Percentiles rank a stretch among this genome's conserved stretches.
Evolutionary conservation across 2,888 invertebrate species (phyloP).

Genomic region (Amblyteles armatorius): DNA sequence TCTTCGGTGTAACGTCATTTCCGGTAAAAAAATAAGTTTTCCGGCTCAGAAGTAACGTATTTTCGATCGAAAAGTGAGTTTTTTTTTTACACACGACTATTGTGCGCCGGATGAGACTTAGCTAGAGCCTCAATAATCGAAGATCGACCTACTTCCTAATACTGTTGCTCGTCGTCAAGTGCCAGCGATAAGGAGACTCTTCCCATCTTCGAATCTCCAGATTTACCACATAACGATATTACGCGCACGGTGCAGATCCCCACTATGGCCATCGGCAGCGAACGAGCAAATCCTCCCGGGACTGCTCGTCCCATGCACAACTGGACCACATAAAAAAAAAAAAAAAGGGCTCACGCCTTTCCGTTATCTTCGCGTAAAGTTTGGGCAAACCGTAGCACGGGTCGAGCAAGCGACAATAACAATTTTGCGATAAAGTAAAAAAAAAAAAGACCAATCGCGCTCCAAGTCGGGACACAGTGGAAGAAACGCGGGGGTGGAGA

Average conservation of each 20-base stretch:
- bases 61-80: neutral
- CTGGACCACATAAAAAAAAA: neutral
- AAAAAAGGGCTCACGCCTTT: neutral
- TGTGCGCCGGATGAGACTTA: neutral
- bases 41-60: neutral
- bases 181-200: neutral
- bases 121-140: neutral
- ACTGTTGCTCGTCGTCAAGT: neutral
- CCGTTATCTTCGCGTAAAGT: neutral
- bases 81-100: neutral
- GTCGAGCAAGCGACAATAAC: neutral
- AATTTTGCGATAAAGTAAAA: neutral
- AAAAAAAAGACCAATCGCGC: neutral
- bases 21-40: too few species aligned
- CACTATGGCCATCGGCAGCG: neutral
- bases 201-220: neutral
- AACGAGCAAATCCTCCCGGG: neutral
- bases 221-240: neutral
- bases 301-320: neutral
- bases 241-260: neutral
- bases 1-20: too few species aligned
- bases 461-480: neutral
- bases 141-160: neutral
- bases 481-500: neutral
- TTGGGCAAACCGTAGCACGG: neutral